Base-by-base conservation (phyloP, 2,888 invertebrate species). In the Plebejus anna region DNA sequence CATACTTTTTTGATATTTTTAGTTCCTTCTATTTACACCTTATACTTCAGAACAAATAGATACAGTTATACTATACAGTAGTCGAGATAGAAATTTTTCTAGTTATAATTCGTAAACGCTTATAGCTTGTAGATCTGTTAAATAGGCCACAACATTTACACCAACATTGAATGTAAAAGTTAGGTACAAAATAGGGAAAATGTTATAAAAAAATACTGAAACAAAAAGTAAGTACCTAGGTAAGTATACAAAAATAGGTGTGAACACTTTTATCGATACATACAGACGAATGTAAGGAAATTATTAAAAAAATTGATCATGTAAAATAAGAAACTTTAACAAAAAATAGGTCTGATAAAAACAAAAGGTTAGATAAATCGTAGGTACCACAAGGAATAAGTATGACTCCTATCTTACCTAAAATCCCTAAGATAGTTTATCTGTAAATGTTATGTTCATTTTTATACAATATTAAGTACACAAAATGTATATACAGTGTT, bases 391-490 rank as follows among this genome's bases (percentile, higher is more conserved):
- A 9, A n/a, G 13, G 32, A 66, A 66, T 66, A 66, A 22, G 9
- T 77, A 80, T 75, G 78, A 79, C 79, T 78, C 70, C 79, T 81
- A 82, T 73, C 66, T 76, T 81, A 81, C 78, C 78, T 82, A 81
- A 79, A 80, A 79, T 81, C 70, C 76, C 79, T 81, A 82, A 84
- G 78, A 76, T 81, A 82, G 80, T 80, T 82, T 80, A 79, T 81
- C 81, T 79, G 80, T 84, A 82, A 82, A 82, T 82, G 82, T 81
- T 82, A 81, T 81, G 82, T 80, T 81, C 79, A 84, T 81, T 82
- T 85, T 87, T 89, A 84, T 89, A 89, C 87, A 89, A 78, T 84
- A 78, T 84, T 89, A 81, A 88, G 86, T 89, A 90, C 83, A 85
- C 32, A 79, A 83, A 82, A 83, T 77, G 32, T 88, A 89, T 89